Base-by-base conservation (phyloP, 2,797 vertebrate genomes). In the Leptatherina wallacei region DNA sequence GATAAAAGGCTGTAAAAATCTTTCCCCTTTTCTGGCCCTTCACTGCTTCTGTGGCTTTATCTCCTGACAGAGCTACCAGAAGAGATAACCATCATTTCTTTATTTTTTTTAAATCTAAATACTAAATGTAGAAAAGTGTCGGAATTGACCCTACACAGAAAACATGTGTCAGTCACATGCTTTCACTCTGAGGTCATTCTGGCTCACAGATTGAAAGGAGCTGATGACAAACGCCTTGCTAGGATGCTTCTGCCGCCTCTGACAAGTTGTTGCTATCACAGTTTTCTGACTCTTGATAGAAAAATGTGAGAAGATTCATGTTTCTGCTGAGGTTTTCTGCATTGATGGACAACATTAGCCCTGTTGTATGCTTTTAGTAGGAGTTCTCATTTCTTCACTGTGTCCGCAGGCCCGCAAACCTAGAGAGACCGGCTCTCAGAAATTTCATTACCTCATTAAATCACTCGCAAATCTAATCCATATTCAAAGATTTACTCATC, bases 391-490 rank as follows among this genome's bases (percentile, higher is more conserved):
- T 83, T 83, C 80, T 82, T 68, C 68, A 13, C 30, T 73, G 80
- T 85, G 80, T 88, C 88, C 86, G 69, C 84, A 78, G 85, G 87
- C 83, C 30, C 64, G 14, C 78, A 80, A 75, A 86, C 76, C 89
- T 81, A 27, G 57, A 72, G 82, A 84, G 85, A 87, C 81, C 60
- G 22, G 66, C 77, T 75, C 76, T 88, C 80, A 79, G 76, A 88
- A 88, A 90, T 85, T 84, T 89, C 84, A 91, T 92, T 88, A 90
- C 83, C 90, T 89, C 35, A 59, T 90, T 88, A 88, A 89, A 88
- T 89, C 80, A 83, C 74, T 86, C 77, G 71, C 67, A 85, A 84
- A 85, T 89, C 77, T 81, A 84, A 85, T 83, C 76, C 81, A 85
- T 86, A 89, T 85, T 90, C 83, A 87, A 84, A 88, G 85, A 88